Evolutionary conservation across 2,113 vertebrate genomes (phyloP), one percentile per base, ranked within the genome.

Genomic region (Kryptolebias marmoratus): DNA sequence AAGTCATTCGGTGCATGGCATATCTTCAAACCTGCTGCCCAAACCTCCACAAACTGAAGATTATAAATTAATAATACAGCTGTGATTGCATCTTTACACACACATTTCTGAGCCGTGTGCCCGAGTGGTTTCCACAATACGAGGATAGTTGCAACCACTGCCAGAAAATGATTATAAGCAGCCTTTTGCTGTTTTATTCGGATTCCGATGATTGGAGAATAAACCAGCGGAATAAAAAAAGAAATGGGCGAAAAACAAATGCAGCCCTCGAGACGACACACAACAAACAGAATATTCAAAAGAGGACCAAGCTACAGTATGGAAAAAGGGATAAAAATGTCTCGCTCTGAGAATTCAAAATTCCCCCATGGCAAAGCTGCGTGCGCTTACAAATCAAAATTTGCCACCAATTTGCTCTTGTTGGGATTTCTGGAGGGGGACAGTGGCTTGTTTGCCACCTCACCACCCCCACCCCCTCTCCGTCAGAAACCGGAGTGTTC

Each of bases 201-300:
- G 72, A 80, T 74, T 77, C 75, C 64, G 58, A 67, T 64, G 71
- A 81, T 71, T 78, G 68, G 56, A 77, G 63, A 69, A 78, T 36
- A 83, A 85, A 85, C 71, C 68, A 6, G 71, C 61, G 66, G 64
- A 64, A 68, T 77, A 58, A 75, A 60, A 64, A 69, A 64, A 80
- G 82, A 76, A 75, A 73, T 27, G 1, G 60, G 74, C 66, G 67
- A 70, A 72, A 84, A 89, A 88, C 52, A 85, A 87, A 86, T 63
- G 39, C 66, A 74, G 64, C 71, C 82, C 84, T 63, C 64, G 76
- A 82, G 79, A 85, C 62, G 84, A 75, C 48, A 28, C 48, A 73
- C 63, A 86, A 83, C 81, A 88, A 83, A 90, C 68, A 15, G 75
- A 89, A 92, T 90, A 90, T 87, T 91, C 77, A 80, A 79, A 68